A percentile compares a stretch with the other conserved stretches of the same genome.
These are phyloP conservation scores for Kobus ellipsiprymnus DNA, from an alignment of 2,113 vertebrate genomes.

Conservation along the genomic window DNA sequence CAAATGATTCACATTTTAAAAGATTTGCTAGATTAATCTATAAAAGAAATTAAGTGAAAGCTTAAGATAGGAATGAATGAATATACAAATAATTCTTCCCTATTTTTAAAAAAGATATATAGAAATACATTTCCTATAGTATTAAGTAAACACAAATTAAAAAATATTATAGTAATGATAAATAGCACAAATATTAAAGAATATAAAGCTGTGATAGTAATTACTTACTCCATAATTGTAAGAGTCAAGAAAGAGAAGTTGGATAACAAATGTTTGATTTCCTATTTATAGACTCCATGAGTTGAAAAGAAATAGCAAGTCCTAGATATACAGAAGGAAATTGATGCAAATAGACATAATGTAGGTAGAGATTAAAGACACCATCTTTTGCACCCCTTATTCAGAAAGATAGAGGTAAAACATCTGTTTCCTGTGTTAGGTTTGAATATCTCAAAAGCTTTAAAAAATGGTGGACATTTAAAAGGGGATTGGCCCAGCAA, in stretches of 20 bases:
- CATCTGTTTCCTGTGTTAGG: background rate
- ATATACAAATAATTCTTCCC: background rate
- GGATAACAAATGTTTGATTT: background rate
- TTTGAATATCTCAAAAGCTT: background rate
- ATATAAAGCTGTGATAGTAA: background rate
- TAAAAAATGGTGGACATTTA: background rate
- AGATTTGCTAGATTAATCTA: background rate
- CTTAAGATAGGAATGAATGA: background rate
- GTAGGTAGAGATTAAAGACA: background rate
- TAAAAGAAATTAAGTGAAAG: background rate
- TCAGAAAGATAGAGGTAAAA: background rate
- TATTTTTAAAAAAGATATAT: background rate
- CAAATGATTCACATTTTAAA: background rate
- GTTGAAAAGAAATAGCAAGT: slow-evolving; percentile 1
- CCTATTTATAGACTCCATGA: background rate
- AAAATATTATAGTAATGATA: background rate
- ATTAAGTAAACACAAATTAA: background rate
- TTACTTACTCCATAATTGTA: background rate
- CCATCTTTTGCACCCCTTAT: background rate
- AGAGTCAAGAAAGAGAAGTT: background rate
- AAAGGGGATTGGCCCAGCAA: background rate
- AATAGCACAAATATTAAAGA: background rate
- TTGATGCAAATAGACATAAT: background rate
- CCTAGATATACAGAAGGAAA: background rate
- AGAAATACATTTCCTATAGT: background rate